Percentiles rank a stretch among this genome's conserved stretches.
phyloP scores from a whole-genome alignment of 2,113 vertebrate genomes.

The Myrmecophaga tridactyla region DNA sequence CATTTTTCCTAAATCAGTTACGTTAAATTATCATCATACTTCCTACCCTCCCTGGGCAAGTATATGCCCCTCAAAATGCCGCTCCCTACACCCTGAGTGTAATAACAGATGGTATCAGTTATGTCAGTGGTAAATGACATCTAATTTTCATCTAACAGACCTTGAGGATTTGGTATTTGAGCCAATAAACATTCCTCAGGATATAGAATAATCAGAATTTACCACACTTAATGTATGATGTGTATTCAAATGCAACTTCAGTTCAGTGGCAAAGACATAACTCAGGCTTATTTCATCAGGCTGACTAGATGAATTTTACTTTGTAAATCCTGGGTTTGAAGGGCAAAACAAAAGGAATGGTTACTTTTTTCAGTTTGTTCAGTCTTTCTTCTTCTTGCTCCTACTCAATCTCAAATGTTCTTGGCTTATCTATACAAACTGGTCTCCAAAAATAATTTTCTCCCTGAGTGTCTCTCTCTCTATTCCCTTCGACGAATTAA shows the following conservation, averaged over 20 bases:
- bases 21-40: background rate
- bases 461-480: background rate
- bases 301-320: background rate
- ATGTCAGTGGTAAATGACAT: background rate
- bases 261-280: background rate
- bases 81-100: background rate
- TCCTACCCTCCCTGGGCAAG: background rate
- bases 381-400: background rate
- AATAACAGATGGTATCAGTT: background rate
- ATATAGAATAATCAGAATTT: slow-evolving; percentile 1
- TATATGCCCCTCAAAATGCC: fast-evolving
- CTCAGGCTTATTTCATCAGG: background rate
- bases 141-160: background rate
- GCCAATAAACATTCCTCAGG: background rate
- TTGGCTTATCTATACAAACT: background rate
- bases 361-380: background rate
- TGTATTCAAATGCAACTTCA: background rate
- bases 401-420: background rate
- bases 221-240: background rate
- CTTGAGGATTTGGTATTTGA: background rate
- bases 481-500: background rate
- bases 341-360: background rate
- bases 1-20: background rate
- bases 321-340: background rate
- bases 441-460: slow-evolving; percentile 34